These are phyloP conservation scores for Smittia sp. DNA, from an alignment of 2,888 invertebrate genomes.

Conservation along the genomic window DNA sequence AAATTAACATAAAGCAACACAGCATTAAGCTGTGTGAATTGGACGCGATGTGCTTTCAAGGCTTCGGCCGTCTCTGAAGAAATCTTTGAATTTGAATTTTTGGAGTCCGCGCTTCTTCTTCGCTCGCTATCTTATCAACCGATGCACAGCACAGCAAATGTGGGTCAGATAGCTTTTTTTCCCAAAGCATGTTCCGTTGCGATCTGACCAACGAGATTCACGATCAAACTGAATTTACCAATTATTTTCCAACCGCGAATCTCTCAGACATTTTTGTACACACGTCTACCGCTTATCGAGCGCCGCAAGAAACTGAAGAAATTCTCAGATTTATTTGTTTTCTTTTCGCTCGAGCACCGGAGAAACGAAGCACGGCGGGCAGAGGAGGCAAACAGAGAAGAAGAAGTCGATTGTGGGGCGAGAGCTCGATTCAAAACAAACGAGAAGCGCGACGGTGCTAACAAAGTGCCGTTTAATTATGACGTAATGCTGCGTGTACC, in stretches of 20 bases:
- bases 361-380: not conserved
- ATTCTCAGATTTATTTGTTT: not conserved
- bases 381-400: not conserved
- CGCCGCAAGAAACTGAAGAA: not conserved
- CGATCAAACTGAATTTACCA: not conserved
- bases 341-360: not conserved
- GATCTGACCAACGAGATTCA: not conserved
- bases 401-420: not conserved
- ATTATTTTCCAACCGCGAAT: not conserved
- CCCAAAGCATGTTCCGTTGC: not conserved
- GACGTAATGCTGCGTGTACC: not conserved
- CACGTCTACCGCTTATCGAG: not conserved
- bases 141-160: not conserved
- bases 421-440: not conserved
- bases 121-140: not conserved
- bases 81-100: not conserved
- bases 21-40: not conserved
- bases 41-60: not conserved
- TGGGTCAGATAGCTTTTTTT: not conserved
- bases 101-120: not conserved
- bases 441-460: not conserved
- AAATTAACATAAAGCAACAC: not conserved
- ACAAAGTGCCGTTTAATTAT: not conserved
- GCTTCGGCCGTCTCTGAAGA: not conserved
- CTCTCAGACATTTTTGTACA: not conserved